Base-by-base conservation (phyloP, 1,140 invertebrate species). In the Caerostris extrusa region DNA sequence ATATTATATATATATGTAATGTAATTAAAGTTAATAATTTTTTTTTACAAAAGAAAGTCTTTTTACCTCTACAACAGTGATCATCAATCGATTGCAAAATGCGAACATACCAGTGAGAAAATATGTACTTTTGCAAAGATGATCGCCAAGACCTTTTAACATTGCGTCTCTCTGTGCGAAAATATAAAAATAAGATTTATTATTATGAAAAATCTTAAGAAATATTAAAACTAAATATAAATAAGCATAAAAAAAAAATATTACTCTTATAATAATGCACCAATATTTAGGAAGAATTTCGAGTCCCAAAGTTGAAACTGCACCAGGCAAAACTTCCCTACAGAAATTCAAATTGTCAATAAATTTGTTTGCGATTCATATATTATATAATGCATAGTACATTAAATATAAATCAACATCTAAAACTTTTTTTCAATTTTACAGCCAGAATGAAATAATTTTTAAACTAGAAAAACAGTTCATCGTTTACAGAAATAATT, bases 261-360 rank as follows among this genome's bases (percentile, higher is more conserved):
- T 90, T 91, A 91, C 90, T 67, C 58, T 58, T 3, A 91, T 14
- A 61, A 60, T 57, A 8, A n/a, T 61, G 8, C 90, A 17, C 17
- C 81, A 60, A 5, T 17, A 81, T 81, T 82, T 91, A 7, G 17
- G 8, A 6, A 91, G 4, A 34, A 82, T 5, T n/a, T 91, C 90
- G 10, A 91, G 58, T 91, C 90, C 90, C 71, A 91, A 55, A 14
- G 90, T 69, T 7, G 90, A 91, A 57, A 71, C 60, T 1, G 90
- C 90, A 6, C 90, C 90, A 3, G 90, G 90, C 90, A 91, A 50
- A 14, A 91, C 90, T 91, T 91, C 90, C 14, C 90, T 91, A 67
- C 81, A 58, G 53, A 57, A 10, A 71, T 34, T 71, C 1, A 71
- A 71, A 71, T 34, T 71, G 8, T 10, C 2, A 50, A 34, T 34